Evolutionary conservation across 2,113 vertebrate genomes (phyloP), one percentile per base, ranked within the genome.

Genomic region (Manacus vitellinus): DNA sequence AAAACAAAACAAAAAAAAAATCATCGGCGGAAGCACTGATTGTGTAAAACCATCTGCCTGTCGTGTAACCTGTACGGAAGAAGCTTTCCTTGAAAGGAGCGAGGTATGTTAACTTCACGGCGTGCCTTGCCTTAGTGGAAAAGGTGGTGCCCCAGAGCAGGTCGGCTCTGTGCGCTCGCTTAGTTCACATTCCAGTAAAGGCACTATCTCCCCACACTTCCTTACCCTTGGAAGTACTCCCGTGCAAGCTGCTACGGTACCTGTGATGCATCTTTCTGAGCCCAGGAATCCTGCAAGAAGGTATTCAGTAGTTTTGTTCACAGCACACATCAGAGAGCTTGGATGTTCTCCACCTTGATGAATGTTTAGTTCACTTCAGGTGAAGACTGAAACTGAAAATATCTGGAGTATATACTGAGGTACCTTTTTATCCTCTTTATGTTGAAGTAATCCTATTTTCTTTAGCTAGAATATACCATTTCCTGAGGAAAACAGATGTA

Each of bases 381-480:
- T 75, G 71, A 56, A n/a, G 20, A 3, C 33, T 11, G 1, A 7
- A 37, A 18, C 5, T 68, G 37, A 54, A 85, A 72, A 27, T 33
- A 67, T 0, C 14, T 46, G 14, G 8, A 49, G 1, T 33, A 2
- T 78, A 4, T 58, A 22, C 18, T 41, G 13, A 49, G 25, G 5
- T 71, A 24, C 12, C 3, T 58, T 74, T 80, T 35, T 4, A 28
- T 62, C 5, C 7, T 51, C 2, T 82, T n/a, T 33, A 14, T 23
- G 8, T 65, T 76, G 41, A 82, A 78, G 12, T 49, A 39, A 12
- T 66, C 5, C 2, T 25, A 0, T 52, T 55, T 41, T 52, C 6
- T 35, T 56, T 20, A 59, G 9, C 10, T 72, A 24, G 9, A 65
- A 18, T 3, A 1, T 49, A 10, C 5, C 0, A 1, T 39, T 84